Evolutionary conservation across 2,888 invertebrate species (phyloP), one percentile per base, ranked within the genome.

Genomic region (Sicus ferrugineus): DNA sequence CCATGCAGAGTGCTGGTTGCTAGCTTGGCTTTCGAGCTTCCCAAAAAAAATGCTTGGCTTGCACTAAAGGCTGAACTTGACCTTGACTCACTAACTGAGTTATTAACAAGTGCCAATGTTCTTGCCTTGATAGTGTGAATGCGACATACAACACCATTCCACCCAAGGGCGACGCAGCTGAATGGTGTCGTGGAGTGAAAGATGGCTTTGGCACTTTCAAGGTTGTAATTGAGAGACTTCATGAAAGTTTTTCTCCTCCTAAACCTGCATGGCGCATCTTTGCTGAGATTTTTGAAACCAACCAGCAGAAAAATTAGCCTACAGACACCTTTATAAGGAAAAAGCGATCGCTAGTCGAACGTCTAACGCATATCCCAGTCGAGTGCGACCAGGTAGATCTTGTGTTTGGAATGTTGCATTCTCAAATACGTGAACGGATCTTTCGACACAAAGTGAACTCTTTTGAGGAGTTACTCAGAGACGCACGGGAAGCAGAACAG

Each of bases 301-400:
- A 66, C 23, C 70, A 70, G 28, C 52, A 61, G 31, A 70, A 70
- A 46, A 62, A 65, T 52, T 59, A 70, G n/a, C 38, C 67, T 19
- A 70, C 70, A 7, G 70, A 70, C 46, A 66, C 28, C 16, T 70
- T 70, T 38, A 66, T 66, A 26, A 50, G 56, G 21, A 70, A 70
- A 14, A 70, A 61, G 31, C 28, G 67, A 19, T 46, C 54, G 9
- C 26, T 70, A 19, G 28, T 70, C n/a, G 21, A 62, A n/a, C 67
- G 67, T 16, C 11, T 70, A 19, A 1, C 67, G 3, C 54, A 70
- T n/a, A 14, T 19, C 9, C 67, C 63, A 23, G 62, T 28, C 26
- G 70, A 67, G 31, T 16, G 42, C 26, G 58, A 54, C 14, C 70
- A 70, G 56, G 67, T 70, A 2, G 56, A 70, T 34, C 50, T 67